Evolutionary conservation across 2,888 invertebrate genomes (phyloP).

Genomic region (Papilio demoleus): DNA sequence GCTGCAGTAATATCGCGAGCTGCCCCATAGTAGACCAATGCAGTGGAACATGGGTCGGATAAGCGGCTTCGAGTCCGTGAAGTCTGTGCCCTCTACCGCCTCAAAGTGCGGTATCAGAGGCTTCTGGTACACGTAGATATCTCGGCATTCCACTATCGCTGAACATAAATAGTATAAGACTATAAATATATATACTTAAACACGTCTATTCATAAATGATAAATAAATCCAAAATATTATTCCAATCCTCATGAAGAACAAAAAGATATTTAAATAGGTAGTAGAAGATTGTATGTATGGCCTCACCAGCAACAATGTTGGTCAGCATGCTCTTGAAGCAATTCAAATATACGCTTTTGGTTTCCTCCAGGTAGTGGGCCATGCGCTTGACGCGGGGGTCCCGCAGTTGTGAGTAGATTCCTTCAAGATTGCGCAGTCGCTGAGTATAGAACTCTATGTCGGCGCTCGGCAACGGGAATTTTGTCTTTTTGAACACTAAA

Average conservation of each 20-base stretch:
- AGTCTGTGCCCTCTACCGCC: constrained; percentile 87
- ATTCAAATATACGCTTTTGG: constrained; percentile 90
- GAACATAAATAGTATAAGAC: constrained; percentile 44
- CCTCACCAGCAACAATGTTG: constrained; percentile 88
- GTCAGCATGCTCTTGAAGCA: constrained; percentile 91
- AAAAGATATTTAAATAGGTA: background rate
- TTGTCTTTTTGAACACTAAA: constrained; percentile 85
- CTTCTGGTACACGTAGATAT: constrained; percentile 90
- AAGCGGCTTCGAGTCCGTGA: constrained; percentile 83
- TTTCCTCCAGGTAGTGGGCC: constrained; percentile 90
- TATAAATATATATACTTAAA: no score
- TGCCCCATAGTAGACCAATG: constrained; percentile 93
- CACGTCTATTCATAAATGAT: no score
- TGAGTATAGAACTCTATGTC: constrained; percentile 93
- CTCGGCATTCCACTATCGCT: constrained; percentile 92
- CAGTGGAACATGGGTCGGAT: constrained; percentile 90
- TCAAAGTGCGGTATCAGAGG: constrained; percentile 88
- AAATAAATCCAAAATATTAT: no score
- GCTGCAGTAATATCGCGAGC: constrained; percentile 89
- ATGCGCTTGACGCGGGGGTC: constrained; percentile 92
- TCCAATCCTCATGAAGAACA: background rate
- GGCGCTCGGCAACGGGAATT: constrained; percentile 87
- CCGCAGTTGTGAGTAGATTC: constrained; percentile 93
- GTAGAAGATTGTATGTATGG: background rate
- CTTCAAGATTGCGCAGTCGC: constrained; percentile 91